phyloP scores from a whole-genome alignment of 1,140 invertebrate genomes.

The Drosophila repleta region DNA sequence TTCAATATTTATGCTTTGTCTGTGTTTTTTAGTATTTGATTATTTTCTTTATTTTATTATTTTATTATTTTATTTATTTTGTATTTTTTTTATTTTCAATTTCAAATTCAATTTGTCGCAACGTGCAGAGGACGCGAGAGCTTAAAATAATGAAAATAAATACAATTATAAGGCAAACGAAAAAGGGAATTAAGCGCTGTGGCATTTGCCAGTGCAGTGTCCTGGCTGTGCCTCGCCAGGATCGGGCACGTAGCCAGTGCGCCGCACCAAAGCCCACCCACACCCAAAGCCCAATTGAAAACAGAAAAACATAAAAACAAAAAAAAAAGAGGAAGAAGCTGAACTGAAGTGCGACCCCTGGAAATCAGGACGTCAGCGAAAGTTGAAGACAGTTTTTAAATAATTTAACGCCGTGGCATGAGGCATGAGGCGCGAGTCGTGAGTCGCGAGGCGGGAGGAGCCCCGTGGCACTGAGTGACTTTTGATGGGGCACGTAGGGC shows the following conservation, averaged over 20 bases:
- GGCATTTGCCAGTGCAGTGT: slow-evolving; percentile 26
- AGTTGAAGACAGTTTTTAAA: slow-evolving; percentile 73
- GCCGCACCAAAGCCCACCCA: slow-evolving; percentile 12
- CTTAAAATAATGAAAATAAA: slow-evolving; percentile 75
- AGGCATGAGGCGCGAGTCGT: too few relatives aligned
- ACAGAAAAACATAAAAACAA: not conserved
- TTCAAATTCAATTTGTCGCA: slow-evolving; percentile 71
- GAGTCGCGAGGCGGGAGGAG: too few relatives aligned
- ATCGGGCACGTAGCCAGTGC: slow-evolving; percentile 45
- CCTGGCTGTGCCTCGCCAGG: slow-evolving; percentile 3
- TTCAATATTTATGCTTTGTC: not conserved
- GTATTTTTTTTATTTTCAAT: slow-evolving; percentile 43
- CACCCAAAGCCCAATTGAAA: not conserved
- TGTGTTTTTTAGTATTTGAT: slow-evolving; percentile 10
- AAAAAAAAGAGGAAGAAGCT: not conserved
- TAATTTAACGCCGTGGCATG: slow-evolving; percentile 51
- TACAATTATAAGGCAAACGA: slow-evolving; percentile 61
- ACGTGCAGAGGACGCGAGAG: slow-evolving; percentile 41
- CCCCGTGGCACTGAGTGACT: slow-evolving; percentile 54
- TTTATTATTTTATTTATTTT: slow-evolving; percentile 1
- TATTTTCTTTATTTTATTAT: not conserved
- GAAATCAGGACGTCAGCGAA: slow-evolving; percentile 36
- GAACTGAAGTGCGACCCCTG: slow-evolving; percentile 1
- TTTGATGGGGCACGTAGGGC: slow-evolving; percentile 54
- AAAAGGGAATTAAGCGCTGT: slow-evolving; percentile 42